Base-by-base conservation (phyloP, 2,113 vertebrate species). In the Eira barbara region DNA sequence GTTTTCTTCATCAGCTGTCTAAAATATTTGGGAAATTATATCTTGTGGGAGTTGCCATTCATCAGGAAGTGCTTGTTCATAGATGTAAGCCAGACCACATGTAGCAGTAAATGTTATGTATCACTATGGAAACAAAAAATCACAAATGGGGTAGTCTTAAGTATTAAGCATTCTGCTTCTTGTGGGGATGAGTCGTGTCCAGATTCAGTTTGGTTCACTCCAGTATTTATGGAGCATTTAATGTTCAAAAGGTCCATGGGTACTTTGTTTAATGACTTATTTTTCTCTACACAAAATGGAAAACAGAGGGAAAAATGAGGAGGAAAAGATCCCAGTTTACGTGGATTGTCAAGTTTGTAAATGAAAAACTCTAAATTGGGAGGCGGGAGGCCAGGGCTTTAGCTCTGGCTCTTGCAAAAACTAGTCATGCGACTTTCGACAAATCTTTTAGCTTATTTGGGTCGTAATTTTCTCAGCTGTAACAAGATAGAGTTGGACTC, bases 41-140 rank as follows among this genome's bases (percentile, higher is more conserved):
- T 97, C 97, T 92, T 95, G 85, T 93, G 95, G 96, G 95, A 98
- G 94, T 97, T 97, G 91, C 94, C 95, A 89, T 97, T 97, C 96
- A 97, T 95, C 88, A 97, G 97, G 98, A 98, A 97, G 95, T 98
- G 85, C 92, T 98, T 97, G 81, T 94, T 97, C 97, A 74, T 95
- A 97, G 97, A 97, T 97, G 90, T 94, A 96, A 98, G 95, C 93
- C 88, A 98, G 95, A 85, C 87, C 90, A 96, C 97, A 96, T 96
- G 92, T 55, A 96, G 88, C 94, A 97, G 90, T 98, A 97, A 98
- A 94, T 97, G 95, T 97, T 98, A 92, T 92, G 96, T 97, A 59
- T 97, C 94, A 86, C 97, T 94, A 55, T 98, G 93, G 97, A 94
- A 96, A 98, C 98, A 71, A 91, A 67, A 94, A 98, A 91, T 97